phyloP scores from a whole-genome alignment of 2,888 invertebrate species.

The Caenorhabditis japonica region DNA sequence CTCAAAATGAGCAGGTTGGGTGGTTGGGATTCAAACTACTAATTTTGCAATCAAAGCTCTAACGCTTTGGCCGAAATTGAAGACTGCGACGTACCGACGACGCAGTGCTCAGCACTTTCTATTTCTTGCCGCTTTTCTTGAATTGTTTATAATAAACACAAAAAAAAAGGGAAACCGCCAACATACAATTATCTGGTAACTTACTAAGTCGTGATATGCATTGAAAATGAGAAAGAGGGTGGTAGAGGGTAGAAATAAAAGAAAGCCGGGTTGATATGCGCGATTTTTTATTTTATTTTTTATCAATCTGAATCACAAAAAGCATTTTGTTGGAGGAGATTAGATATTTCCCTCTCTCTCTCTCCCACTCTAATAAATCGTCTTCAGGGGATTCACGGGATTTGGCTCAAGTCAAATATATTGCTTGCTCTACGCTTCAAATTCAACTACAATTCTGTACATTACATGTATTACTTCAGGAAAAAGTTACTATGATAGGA shows the following conservation, averaged over 20 bases:
- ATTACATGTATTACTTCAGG: no score
- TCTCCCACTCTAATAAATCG: conserved; percentile 12
- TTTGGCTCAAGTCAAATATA: not conserved
- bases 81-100: not conserved
- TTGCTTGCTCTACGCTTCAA: no score
- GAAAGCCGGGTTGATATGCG: no score
- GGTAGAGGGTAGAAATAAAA: conserved; percentile 4
- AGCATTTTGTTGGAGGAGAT: conserved; percentile 39
- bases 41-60: conserved; percentile 27
- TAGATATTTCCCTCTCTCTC: conserved; percentile 1
- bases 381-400: conserved; percentile 29
- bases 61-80: conserved; percentile 26
- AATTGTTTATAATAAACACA: no score
- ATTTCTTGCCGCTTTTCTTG: no score
- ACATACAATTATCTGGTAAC: conserved; percentile 1
- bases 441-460: no score
- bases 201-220: conserved; percentile 11
- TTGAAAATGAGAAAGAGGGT: conserved; percentile 5
- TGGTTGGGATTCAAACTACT: conserved; percentile 16
- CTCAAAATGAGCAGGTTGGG: conserved; percentile 4
- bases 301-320: no score
- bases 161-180: no score
- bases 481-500: no score
- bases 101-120: no score
- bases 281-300: no score